A percentile compares a stretch with the other conserved stretches of the same genome.
These are phyloP conservation scores for Metopolophium dirhodum DNA, from an alignment of 1,140 invertebrate genomes.

Conservation along the genomic window DNA sequence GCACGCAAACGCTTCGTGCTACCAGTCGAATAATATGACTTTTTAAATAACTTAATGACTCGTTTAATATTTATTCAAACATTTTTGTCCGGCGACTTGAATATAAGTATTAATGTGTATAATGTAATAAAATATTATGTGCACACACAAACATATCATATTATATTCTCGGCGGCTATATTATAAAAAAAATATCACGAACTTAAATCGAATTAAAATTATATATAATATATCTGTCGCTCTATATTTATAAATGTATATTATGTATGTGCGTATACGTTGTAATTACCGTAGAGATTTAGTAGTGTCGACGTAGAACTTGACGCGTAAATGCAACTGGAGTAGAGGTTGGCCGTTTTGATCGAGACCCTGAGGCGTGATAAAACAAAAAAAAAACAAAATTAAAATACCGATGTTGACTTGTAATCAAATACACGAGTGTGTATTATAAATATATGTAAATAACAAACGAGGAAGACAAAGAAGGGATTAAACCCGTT, in stretches of 20 bases:
- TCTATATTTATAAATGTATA: not conserved
- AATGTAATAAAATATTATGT: not conserved
- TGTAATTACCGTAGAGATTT: slow-evolving; percentile 74
- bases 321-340: slow-evolving; percentile 89
- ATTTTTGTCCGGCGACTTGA: not conserved
- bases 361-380: slow-evolving; percentile 79
- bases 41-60: slow-evolving; percentile 36
- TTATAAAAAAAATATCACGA: slow-evolving; percentile 2
- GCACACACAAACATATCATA: not conserved
- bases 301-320: slow-evolving; percentile 92
- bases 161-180: not conserved
- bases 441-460: slow-evolving; percentile 22
- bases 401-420: slow-evolving; percentile 1
- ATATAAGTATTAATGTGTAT: not conserved
- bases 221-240: not conserved
- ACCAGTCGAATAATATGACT: slow-evolving; percentile 34
- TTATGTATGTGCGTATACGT: not conserved
- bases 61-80: slow-evolving; percentile 36
- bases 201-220: not conserved
- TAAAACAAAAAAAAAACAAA: slow-evolving; percentile 51
- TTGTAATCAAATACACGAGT: not conserved
- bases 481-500: slow-evolving; percentile 49
- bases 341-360: slow-evolving; percentile 86
- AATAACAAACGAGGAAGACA: not conserved
- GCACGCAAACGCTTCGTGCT: slow-evolving; percentile 1